Percentiles rank a stretch among this genome's conserved stretches.
Conservation (phyloP, 2,113 vertebrate genomes). For the Poeciliopsis prolifica region DNA sequence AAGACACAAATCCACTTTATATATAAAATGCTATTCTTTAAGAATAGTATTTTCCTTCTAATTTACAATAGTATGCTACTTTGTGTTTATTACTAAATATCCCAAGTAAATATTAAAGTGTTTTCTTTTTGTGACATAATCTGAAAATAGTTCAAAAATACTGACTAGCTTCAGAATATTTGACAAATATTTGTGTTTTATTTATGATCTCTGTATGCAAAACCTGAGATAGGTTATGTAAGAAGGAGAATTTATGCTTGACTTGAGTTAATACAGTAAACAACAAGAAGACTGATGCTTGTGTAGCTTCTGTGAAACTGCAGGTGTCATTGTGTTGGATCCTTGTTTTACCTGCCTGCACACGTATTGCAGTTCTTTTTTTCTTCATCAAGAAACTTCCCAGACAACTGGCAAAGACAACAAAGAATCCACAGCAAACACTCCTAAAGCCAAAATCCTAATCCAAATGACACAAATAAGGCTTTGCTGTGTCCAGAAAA, state of each 20-base stretch:
- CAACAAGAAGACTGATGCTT: background rate
- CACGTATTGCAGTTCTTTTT: constrained; percentile 41
- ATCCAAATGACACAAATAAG: constrained; percentile 35
- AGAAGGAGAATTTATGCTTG: background rate
- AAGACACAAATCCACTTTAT: too few relatives aligned
- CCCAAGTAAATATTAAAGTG: too few relatives aligned
- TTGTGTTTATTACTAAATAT: background rate
- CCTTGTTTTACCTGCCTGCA: constrained; percentile 45
- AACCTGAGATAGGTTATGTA: background rate
- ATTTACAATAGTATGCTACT: background rate
- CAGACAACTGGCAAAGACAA: constrained; percentile 14
- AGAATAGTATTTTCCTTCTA: background rate
- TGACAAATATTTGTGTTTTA: background rate
- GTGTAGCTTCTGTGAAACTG: background rate
- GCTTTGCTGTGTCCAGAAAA: constrained; percentile 21
- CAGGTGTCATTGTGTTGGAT: constrained; percentile 52
- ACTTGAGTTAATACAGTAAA: background rate
- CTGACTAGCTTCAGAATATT: too few relatives aligned
- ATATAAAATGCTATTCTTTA: background rate
- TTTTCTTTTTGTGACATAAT: too few relatives aligned
- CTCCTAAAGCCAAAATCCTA: constrained; percentile 1
- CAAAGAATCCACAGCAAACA: constrained; percentile 24
- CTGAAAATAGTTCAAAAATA: too few relatives aligned
- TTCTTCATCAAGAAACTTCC: constrained; percentile 40
- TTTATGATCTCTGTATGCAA: background rate